Percentiles rank a stretch among this genome's conserved stretches.
phyloP scores from a whole-genome alignment of 92 coral and sea anemone species.

The Galaxea fascicularis region DNA sequence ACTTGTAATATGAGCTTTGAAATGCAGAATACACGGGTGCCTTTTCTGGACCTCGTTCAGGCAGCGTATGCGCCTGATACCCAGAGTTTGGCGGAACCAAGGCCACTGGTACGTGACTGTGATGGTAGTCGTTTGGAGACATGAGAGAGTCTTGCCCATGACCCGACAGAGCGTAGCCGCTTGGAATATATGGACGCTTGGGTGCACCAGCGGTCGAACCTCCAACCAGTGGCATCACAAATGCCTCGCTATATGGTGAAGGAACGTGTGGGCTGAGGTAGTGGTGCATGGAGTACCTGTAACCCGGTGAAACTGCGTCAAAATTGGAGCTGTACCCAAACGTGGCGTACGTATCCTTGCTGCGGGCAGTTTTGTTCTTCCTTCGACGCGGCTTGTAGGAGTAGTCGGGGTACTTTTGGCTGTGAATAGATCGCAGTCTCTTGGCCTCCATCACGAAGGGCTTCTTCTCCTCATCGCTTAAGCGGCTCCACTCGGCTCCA shows the following conservation, averaged over 20 bases:
- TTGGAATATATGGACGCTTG: constrained; percentile 68
- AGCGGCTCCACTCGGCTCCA: constrained; percentile 95
- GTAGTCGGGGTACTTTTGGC: constrained; percentile 93
- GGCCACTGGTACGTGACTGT: constrained; percentile 76
- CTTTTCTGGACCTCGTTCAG: constrained; percentile 73
- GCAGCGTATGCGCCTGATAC: constrained; percentile 67
- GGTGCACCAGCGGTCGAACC: constrained; percentile 31
- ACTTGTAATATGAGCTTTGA: constrained; percentile 81
- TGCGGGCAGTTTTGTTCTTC: constrained; percentile 73
- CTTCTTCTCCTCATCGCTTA: constrained; percentile 87
- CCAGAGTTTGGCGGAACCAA: constrained; percentile 72
- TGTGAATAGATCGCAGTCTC: constrained; percentile 87
- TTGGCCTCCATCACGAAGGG: constrained; percentile 92
- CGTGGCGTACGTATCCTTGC: constrained; percentile 79
- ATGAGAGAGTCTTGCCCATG: constrained; percentile 60
- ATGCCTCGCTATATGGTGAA: constrained; percentile 80
- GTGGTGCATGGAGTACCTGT: constrained; percentile 85
- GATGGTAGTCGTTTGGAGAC: constrained; percentile 72
- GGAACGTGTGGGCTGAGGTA: constrained; percentile 87
- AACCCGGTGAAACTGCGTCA: constrained; percentile 69
- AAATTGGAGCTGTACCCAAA: constrained; percentile 73
- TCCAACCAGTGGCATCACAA: constrained; percentile 73
- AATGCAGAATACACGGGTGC: constrained; percentile 59
- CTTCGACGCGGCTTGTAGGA: constrained; percentile 89
- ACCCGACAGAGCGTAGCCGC: constrained; percentile 46